Percentiles rank a stretch among this genome's conserved stretches.
These are phyloP conservation scores for Troilus luridus DNA, from an alignment of 2,888 invertebrate genomes.

Conservation along the genomic window DNA sequence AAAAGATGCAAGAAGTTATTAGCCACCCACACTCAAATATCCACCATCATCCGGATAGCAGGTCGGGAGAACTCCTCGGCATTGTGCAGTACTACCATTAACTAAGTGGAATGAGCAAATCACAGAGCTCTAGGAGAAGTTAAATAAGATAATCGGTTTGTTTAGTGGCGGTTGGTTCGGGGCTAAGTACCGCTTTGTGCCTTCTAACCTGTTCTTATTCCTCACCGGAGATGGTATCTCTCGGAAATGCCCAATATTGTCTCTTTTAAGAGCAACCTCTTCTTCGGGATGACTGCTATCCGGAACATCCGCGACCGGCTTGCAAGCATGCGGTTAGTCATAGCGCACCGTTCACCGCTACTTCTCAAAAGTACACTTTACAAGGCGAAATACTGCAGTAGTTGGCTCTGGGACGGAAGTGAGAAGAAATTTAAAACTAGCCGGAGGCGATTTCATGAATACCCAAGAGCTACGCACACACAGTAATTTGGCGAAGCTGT, in stretches of 20 bases:
- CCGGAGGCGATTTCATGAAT: constrained; percentile 4
- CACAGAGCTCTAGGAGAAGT: neutral
- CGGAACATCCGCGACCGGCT: neutral
- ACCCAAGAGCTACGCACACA: neutral
- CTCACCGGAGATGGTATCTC: neutral
- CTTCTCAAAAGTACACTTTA: constrained; percentile 13
- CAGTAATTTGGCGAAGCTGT: neutral
- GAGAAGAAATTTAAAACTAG: neutral
- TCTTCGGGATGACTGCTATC: neutral
- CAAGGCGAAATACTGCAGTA: neutral
- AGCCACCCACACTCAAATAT: neutral
- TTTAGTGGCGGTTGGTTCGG: neutral
- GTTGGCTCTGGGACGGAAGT: neutral
- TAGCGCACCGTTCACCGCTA: constrained; percentile 27
- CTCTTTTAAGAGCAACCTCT: neutral
- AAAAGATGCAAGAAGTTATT: neutral
- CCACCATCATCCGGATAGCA: neutral
- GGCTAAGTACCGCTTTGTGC: constrained; percentile 10
- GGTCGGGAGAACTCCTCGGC: neutral
- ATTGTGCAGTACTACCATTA: neutral
- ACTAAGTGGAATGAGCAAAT: constrained; percentile 23
- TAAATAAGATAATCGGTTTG: constrained; percentile 14
- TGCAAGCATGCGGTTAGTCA: neutral
- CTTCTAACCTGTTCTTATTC: neutral
- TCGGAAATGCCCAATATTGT: neutral